These are phyloP conservation scores for Nesoenas mayeri DNA, from an alignment of 2,113 vertebrate species.

Conservation along the genomic window DNA sequence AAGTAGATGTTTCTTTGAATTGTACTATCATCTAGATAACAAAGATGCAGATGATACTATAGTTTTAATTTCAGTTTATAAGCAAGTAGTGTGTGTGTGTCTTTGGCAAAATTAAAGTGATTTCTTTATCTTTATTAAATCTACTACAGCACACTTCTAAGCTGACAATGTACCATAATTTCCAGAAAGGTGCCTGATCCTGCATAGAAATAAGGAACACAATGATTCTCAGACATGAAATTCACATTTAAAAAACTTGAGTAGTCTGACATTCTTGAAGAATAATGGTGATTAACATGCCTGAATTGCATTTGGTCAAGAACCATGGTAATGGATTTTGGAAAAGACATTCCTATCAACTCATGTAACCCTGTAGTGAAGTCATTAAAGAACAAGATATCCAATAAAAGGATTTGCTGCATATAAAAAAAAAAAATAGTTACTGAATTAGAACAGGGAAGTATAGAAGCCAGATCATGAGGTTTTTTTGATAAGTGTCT, in stretches of 20 bases:
- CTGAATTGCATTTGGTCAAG: background rate
- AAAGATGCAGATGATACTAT: background rate
- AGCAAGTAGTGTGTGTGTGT: background rate
- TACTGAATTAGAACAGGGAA: background rate
- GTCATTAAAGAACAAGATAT: constrained; percentile 26
- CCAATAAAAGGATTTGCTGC: background rate
- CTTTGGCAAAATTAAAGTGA: background rate
- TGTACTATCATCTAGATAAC: background rate
- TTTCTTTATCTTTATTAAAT: background rate
- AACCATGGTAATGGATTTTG: background rate
- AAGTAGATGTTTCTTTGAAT: background rate
- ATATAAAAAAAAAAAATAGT: background rate
- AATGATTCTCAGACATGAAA: background rate
- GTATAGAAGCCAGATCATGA: background rate
- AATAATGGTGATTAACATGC: constrained; percentile 18
- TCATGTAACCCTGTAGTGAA: background rate
- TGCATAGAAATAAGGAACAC: background rate
- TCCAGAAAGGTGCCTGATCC: background rate
- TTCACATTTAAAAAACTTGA: background rate
- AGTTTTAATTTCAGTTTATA: background rate
- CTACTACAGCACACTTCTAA: background rate
- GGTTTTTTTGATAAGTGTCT: rapidly evolving
- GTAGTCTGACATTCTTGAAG: background rate
- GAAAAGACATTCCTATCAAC: constrained; percentile 11
- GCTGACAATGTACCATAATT: background rate